Conservation (phyloP, 1,140 invertebrate genomes). For the Paracyclopina nana region DNA sequence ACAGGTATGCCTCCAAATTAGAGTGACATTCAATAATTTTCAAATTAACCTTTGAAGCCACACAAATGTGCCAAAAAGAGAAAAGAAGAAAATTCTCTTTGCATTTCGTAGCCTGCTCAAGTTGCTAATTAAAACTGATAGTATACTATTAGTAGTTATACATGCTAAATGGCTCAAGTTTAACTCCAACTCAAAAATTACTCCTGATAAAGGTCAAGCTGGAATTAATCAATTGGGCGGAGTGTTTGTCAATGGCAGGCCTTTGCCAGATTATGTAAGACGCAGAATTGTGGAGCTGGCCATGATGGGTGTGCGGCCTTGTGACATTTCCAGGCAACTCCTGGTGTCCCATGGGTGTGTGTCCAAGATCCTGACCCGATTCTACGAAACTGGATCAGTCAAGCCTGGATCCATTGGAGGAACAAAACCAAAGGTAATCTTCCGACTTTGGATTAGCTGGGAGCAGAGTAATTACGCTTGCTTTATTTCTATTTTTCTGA, state of each 20-base stretch:
- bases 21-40: too few species aligned
- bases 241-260: constrained; percentile 84
- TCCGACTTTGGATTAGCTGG: background rate
- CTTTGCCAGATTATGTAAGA: constrained; percentile 71
- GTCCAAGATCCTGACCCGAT: constrained; percentile 84
- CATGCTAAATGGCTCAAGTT: too few species aligned
- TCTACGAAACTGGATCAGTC: constrained; percentile 83
- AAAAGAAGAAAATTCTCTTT: too few species aligned
- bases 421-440: constrained; percentile 12
- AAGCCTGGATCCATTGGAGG: constrained; percentile 59
- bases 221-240: constrained; percentile 49
- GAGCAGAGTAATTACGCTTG: background rate
- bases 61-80: too few species aligned
- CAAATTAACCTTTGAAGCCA: too few species aligned
- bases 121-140: too few species aligned
- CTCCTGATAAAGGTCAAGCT: constrained; percentile 23
- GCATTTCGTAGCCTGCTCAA: too few species aligned
- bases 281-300: constrained; percentile 80
- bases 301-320: constrained; percentile 67
- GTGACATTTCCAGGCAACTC: constrained; percentile 80
- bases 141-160: too few species aligned
- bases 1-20: too few species aligned
- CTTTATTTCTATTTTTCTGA: background rate
- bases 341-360: constrained; percentile 81
- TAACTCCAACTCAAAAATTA: too few species aligned